Percentiles rank a stretch among this genome's conserved stretches.
Evolutionary conservation across 37 sponge, comb jelly and placozoan species (phyloP).

Genomic region (Dysidea cf. avara): DNA sequence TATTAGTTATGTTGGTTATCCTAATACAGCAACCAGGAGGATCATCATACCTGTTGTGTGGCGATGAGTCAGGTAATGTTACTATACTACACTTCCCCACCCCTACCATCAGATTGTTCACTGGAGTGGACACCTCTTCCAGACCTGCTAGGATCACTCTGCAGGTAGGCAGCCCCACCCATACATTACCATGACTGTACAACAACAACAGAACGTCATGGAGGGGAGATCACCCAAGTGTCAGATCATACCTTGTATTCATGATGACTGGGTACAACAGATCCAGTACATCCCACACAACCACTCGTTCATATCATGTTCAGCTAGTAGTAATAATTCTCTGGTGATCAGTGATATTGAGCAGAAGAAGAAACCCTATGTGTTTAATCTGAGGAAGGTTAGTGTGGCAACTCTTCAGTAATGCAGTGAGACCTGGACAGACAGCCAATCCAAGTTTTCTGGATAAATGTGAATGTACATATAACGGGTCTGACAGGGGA

Average conservation of each 20-base stretch:
- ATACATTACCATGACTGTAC: too few species aligned
- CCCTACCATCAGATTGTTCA: conserved; percentile 69
- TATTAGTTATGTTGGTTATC: background rate
- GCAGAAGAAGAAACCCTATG: conserved; percentile 70
- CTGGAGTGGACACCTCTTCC: background rate
- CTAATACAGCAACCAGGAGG: conserved; percentile 19
- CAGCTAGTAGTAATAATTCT: conserved; percentile 52
- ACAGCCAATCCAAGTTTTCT: too few species aligned
- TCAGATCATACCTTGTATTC: conserved; percentile 39
- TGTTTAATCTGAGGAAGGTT: conserved; percentile 88
- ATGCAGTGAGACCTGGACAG: too few species aligned
- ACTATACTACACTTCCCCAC: conserved; percentile 65
- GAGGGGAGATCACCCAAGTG: too few species aligned
- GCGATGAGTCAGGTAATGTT: conserved; percentile 84
- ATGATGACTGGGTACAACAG: conserved; percentile 83
- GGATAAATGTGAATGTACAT: too few species aligned
- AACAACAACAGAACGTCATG: conserved; percentile 1
- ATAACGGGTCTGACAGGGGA: too few species aligned
- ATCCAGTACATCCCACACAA: conserved; percentile 79
- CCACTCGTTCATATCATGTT: conserved; percentile 84
- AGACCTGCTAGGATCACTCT: too few species aligned
- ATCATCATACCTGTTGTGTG: conserved; percentile 67
- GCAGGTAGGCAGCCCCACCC: too few species aligned
- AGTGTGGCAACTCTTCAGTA: too few species aligned
- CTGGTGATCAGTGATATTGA: conserved; percentile 78